These are phyloP conservation scores for Pelodytes ibericus DNA, from an alignment of 2,797 vertebrate species.

Conservation along the genomic window DNA sequence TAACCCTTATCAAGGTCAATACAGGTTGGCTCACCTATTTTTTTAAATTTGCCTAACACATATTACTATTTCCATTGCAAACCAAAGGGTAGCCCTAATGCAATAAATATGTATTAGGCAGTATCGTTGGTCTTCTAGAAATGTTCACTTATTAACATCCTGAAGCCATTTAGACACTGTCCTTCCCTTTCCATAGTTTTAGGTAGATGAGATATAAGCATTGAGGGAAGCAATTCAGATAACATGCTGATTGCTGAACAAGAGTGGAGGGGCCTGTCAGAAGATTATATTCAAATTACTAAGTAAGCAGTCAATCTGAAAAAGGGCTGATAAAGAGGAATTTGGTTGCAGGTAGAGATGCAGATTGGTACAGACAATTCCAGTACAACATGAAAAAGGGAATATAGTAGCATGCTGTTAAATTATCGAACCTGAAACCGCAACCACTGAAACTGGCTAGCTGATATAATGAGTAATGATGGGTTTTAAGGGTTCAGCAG, in stretches of 20 bases:
- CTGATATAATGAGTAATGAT: too few species aligned
- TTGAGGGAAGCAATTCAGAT: slow-evolving; percentile 18
- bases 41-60: background rate
- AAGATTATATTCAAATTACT: slow-evolving; percentile 10
- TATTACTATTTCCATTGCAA: background rate
- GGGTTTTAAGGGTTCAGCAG: too few species aligned
- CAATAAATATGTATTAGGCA: background rate
- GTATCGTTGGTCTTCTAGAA: background rate
- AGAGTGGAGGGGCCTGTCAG: slow-evolving; percentile 25
- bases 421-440: background rate
- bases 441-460: too few species aligned
- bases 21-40: too few species aligned
- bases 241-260: slow-evolving; percentile 30
- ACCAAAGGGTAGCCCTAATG: background rate
- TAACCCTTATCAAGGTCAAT: too few species aligned
- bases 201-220: slow-evolving; percentile 7
- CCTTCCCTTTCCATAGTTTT: background rate
- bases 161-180: slow-evolving; percentile 18
- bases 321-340: slow-evolving; percentile 10
- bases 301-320: slow-evolving; percentile 2
- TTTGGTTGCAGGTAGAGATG: background rate
- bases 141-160: background rate
- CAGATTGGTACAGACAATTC: too few species aligned
- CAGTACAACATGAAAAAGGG: background rate
- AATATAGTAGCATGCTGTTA: background rate